These are phyloP conservation scores for Nowickia ferox DNA, from an alignment of 2,888 invertebrate species.

Conservation along the genomic window DNA sequence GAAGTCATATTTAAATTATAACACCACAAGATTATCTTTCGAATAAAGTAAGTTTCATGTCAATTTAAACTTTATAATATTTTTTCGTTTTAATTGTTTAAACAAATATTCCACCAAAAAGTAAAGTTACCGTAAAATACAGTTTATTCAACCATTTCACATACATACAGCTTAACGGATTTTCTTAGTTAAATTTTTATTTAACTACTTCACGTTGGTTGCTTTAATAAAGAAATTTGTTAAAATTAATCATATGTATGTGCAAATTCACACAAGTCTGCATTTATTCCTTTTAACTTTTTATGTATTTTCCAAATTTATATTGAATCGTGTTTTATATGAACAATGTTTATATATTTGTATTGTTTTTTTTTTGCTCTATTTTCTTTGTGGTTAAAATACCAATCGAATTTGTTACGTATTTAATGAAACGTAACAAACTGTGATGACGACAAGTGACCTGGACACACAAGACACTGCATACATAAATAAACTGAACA, in stretches of 20 bases:
- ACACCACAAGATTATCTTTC: no score
- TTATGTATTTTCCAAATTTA: not conserved
- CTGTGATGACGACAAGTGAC: conserved; percentile 70
- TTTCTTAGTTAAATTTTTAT: no score
- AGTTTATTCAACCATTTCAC: no score
- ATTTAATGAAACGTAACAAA: conserved; percentile 70
- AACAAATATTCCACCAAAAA: no score
- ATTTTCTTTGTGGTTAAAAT: conserved; percentile 49
- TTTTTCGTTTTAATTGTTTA: no score
- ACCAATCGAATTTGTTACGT: conserved; percentile 68
- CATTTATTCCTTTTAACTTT: not conserved
- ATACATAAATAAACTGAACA: conserved; percentile 49
- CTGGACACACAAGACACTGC: conserved; percentile 59
- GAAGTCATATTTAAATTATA: no score
- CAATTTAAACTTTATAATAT: no score
- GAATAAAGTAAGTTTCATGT: no score
- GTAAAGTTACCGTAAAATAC: no score
- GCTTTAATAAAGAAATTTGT: not conserved
- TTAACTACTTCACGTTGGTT: no score
- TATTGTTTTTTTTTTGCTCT: not conserved
- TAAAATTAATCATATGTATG: not conserved
- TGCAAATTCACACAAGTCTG: not conserved
- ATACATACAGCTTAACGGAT: no score
- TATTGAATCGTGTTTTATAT: not conserved
- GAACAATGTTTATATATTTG: not conserved